A percentile compares a stretch with the other conserved stretches of the same genome.
phyloP scores from a whole-genome alignment of 1,140 invertebrate species.

The Brachionus angularis region DNA sequence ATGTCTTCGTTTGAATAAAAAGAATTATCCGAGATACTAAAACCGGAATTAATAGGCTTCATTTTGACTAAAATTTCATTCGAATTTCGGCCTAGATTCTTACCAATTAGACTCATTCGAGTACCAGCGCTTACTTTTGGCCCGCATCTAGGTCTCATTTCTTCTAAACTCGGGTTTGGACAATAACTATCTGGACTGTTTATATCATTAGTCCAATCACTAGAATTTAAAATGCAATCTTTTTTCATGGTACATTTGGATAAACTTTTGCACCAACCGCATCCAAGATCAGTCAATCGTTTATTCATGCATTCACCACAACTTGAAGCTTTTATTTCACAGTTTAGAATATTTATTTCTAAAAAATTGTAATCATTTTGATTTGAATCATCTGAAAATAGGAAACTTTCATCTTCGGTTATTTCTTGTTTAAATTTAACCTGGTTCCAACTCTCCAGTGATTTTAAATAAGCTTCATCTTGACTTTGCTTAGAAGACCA shows the following conservation, averaged over 20 bases:
- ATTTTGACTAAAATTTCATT: slow-evolving; percentile 86
- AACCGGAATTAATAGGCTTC: slow-evolving; percentile 85
- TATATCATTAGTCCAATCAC: slow-evolving; percentile 11
- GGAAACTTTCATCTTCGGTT: no score
- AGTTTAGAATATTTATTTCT: slow-evolving; percentile 9
- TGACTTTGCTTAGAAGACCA: neutral
- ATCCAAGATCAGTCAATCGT: neutral
- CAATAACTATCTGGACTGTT: slow-evolving; percentile 2
- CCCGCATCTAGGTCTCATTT: slow-evolving; percentile 10
- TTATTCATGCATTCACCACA: slow-evolving; percentile 38
- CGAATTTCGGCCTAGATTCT: slow-evolving; percentile 83
- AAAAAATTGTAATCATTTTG: neutral
- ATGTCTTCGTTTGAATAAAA: slow-evolving; percentile 54
- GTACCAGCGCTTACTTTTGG: slow-evolving; percentile 79
- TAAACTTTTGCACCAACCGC: slow-evolving; percentile 35
- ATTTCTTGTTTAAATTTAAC: slow-evolving; percentile 13
- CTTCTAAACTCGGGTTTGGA: neutral
- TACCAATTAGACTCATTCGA: slow-evolving; percentile 86
- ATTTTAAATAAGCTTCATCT: neutral
- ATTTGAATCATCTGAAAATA: neutral
- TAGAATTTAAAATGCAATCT: neutral
- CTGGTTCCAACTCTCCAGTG: slow-evolving; percentile 3
- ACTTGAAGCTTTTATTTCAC: slow-evolving; percentile 37
- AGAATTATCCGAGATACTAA: slow-evolving; percentile 83
- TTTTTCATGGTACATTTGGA: slow-evolving; percentile 33